A percentile compares a stretch with the other conserved stretches of the same genome.
phyloP scores from a whole-genome alignment of 1,140 invertebrate genomes.

The Ceratitis capitata region DNA sequence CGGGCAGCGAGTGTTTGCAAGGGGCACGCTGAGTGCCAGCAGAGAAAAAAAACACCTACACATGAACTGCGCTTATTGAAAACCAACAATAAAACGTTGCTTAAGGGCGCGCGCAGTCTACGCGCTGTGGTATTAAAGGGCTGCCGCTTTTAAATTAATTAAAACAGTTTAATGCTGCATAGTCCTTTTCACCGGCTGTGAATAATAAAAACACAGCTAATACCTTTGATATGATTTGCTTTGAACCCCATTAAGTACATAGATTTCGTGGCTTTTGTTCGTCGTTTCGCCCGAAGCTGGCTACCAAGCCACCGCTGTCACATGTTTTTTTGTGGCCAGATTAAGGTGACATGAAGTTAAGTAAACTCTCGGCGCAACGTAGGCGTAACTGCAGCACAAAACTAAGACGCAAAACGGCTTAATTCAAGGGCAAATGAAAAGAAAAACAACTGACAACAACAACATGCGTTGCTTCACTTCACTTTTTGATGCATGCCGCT shows the following conservation, averaged over 20 bases:
- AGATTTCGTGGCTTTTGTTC: too few relatives aligned
- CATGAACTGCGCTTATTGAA: not conserved
- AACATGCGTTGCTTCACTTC: not conserved
- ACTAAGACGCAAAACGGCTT: not conserved
- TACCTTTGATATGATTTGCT: not conserved
- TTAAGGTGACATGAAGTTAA: conserved; percentile 31
- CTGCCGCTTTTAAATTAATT: conserved; percentile 29
- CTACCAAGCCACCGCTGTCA: not conserved
- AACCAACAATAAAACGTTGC: not conserved
- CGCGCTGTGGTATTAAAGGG: not conserved
- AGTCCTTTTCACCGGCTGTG: not conserved
- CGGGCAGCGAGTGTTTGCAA: too few relatives aligned
- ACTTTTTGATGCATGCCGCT: conserved; percentile 25
- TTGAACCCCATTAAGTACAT: not conserved
- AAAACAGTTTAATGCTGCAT: not conserved
- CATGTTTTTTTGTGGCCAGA: conserved; percentile 30
- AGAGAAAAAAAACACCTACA: not conserved
- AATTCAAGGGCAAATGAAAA: not conserved
- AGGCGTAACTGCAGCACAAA: not conserved
- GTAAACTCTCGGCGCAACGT: not conserved
- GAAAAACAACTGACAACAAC: not conserved
- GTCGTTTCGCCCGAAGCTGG: too few relatives aligned
- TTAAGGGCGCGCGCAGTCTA: not conserved
- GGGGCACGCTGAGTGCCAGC: too few relatives aligned
- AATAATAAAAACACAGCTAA: not conserved